Conservation (phyloP, 2,888 invertebrate species). For the Tipula helvola region DNA sequence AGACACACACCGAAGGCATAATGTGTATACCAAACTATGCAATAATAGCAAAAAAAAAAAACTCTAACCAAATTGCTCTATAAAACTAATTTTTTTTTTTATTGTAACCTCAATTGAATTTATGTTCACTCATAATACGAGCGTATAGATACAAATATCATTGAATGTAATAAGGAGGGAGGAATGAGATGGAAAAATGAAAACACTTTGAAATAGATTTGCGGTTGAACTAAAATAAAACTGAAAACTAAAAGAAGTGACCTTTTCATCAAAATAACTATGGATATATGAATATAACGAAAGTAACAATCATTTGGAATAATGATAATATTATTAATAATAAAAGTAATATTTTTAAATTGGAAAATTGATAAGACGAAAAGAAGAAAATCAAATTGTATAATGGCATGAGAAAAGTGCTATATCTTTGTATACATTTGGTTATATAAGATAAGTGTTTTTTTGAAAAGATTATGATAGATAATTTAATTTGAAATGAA, state of each 20-base stretch:
- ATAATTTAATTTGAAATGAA: not conserved
- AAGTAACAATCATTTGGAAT: not conserved
- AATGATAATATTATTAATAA: not conserved
- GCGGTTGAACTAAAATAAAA: not conserved
- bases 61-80: not conserved
- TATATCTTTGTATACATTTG: not conserved
- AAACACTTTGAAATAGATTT: not conserved
- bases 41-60: not conserved
- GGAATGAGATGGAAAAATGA: not conserved
- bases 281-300: not conserved
- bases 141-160: not conserved
- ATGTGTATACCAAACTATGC: not conserved
- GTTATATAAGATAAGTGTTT: not conserved
- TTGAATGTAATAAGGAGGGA: not conserved
- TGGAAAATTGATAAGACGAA: not conserved
- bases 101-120: not conserved
- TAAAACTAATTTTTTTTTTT: not conserved
- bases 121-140: not conserved
- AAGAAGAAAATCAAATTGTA: not conserved
- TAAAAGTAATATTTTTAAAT: not conserved
- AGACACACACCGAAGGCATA: not conserved
- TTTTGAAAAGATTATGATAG: not conserved
- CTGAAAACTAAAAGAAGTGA: not conserved
- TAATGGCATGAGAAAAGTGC: not conserved
- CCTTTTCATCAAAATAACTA: not conserved